These are phyloP conservation scores for Malurus melanocephalus DNA, from an alignment of 2,113 vertebrate species.

Conservation along the genomic window DNA sequence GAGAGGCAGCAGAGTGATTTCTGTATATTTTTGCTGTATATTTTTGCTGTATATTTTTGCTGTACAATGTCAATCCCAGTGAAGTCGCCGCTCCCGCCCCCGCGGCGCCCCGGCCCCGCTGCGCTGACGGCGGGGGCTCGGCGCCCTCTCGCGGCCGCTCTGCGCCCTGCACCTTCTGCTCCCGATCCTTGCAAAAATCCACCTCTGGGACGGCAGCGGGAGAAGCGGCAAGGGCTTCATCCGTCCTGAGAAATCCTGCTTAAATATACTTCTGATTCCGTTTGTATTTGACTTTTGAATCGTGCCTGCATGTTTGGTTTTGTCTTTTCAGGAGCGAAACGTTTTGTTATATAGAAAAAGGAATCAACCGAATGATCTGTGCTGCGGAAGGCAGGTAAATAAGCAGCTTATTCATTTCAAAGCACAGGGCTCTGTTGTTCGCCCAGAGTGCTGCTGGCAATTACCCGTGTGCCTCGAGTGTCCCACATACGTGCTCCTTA, in stretches of 20 bases:
- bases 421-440: neutral
- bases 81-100: accelerated
- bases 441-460: neutral
- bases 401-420: neutral
- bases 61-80: accelerated
- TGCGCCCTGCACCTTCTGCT: neutral
- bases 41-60: neutral
- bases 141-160: neutral
- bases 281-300: neutral
- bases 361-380: accelerated
- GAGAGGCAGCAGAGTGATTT: neutral
- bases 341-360: neutral
- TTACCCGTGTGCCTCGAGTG: accelerated
- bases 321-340: neutral
- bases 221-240: neutral
- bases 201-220: neutral
- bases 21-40: accelerated
- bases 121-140: neutral
- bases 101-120: neutral
- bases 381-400: neutral
- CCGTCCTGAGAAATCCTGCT: neutral
- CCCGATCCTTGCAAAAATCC: accelerated
- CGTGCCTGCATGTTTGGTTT: neutral
- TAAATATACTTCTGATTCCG: accelerated
- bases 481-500: neutral